phyloP scores from a whole-genome alignment of 2,888 invertebrate species.

The Tetheella fluctuosa region DNA sequence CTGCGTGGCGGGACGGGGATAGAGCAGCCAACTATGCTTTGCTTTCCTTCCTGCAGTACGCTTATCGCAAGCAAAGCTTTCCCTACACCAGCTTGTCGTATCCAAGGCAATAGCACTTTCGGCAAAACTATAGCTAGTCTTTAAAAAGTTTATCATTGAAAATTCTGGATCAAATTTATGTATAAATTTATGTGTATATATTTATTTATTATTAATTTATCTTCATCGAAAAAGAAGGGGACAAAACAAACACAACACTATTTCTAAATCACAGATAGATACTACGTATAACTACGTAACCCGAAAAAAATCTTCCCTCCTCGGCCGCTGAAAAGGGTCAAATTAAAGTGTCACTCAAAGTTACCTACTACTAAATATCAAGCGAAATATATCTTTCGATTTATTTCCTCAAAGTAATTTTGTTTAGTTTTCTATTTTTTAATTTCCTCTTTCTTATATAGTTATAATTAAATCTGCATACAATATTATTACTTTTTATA shows the following conservation, averaged over 20 bases:
- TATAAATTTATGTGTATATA: too few species aligned
- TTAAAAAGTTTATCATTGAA: neutral
- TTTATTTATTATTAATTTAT: neutral
- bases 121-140: too few species aligned
- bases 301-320: conserved; percentile 1
- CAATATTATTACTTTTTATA: too few species aligned
- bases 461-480: neutral
- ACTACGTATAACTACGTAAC: neutral
- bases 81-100: too few species aligned
- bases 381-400: conserved; percentile 2
- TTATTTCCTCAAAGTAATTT: neutral
- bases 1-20: too few species aligned
- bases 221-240: neutral
- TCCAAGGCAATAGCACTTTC: too few species aligned
- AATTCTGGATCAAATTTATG: neutral
- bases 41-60: too few species aligned
- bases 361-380: conserved; percentile 9
- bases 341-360: conserved; percentile 13
- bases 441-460: neutral
- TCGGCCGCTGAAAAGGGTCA: conserved; percentile 13
- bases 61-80: too few species aligned
- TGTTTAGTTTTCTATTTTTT: neutral
- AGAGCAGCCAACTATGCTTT: too few species aligned
- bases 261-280: conserved; percentile 1
- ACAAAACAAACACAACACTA: neutral